Percentiles rank a stretch among this genome's conserved stretches.
Evolutionary conservation across 2,113 vertebrate genomes (phyloP).

Genomic region (Pangasianodon hypophthalmus): DNA sequence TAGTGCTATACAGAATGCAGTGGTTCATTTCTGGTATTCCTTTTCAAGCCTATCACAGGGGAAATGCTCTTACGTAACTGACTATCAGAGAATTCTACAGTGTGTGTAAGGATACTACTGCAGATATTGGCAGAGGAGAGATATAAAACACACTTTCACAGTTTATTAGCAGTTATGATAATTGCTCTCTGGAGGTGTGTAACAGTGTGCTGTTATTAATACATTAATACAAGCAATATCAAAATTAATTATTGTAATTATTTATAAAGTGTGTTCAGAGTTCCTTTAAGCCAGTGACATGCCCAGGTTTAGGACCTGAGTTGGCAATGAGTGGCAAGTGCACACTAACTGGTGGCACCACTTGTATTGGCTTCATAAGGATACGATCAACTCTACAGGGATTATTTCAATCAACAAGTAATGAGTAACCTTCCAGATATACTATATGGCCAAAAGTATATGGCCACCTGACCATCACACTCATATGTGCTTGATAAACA

Average conservation of each 20-base stretch:
- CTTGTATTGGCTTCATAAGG: background rate
- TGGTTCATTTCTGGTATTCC: background rate
- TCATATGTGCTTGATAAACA: background rate
- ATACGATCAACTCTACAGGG: background rate
- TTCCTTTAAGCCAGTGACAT: background rate
- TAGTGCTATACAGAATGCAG: background rate
- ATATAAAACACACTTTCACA: background rate
- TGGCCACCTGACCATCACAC: background rate
- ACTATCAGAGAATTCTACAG: background rate
- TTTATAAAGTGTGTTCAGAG: background rate
- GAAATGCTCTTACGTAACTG: slow-evolving; percentile 8
- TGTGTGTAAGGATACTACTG: background rate
- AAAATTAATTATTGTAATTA: background rate
- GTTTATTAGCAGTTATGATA: background rate
- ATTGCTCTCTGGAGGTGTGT: background rate
- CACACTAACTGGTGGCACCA: background rate
- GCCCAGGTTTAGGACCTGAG: background rate
- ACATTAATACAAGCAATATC: background rate
- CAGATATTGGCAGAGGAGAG: background rate
- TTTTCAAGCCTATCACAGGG: background rate
- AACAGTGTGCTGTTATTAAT: background rate
- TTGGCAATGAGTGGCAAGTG: background rate
- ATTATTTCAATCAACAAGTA: background rate
- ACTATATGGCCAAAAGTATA: background rate
- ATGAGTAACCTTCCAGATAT: background rate